A percentile compares a stretch with the other conserved stretches of the same genome.
Evolutionary conservation across 2,888 invertebrate genomes (phyloP).

Genomic region (Syrista parreyssii): DNA sequence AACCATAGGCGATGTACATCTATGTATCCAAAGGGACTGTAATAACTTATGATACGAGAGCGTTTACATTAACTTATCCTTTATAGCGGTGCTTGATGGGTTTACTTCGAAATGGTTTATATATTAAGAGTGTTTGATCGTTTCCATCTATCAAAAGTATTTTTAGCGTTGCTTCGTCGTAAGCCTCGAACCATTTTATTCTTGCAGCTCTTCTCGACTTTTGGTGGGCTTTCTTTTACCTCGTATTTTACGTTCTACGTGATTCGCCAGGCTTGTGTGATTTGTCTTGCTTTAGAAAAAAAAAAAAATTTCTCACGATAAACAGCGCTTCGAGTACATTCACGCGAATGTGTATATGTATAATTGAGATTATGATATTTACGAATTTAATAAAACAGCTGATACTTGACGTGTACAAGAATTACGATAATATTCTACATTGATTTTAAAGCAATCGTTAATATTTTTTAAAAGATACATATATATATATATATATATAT

Average conservation of each 20-base stretch:
- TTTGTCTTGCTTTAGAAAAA: not conserved
- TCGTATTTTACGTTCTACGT: not conserved
- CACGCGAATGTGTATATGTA: not conserved
- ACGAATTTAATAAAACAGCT: not conserved
- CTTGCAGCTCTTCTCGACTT: not conserved
- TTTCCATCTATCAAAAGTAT: slow-evolving; percentile 13
- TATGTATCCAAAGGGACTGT: not conserved
- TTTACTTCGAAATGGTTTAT: slow-evolving; percentile 8
- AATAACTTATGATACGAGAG: not conserved
- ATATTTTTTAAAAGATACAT: too few species aligned
- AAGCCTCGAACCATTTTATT: not conserved
- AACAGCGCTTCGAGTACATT: not conserved
- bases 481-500: too few species aligned
- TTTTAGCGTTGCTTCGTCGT: not conserved
- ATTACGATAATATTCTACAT: not conserved
- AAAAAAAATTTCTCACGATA: too few species aligned
- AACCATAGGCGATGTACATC: not conserved
- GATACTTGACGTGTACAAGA: not conserved
- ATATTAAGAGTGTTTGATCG: slow-evolving; percentile 12
- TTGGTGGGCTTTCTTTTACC: not conserved
- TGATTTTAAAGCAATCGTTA: too few species aligned
- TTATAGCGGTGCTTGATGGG: not conserved
- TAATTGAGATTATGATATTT: not conserved
- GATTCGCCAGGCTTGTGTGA: not conserved
- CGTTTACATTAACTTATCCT: slow-evolving; percentile 5